Evolutionary conservation across 2,888 invertebrate genomes (phyloP).

Genomic region (Cryptus armator): DNA sequence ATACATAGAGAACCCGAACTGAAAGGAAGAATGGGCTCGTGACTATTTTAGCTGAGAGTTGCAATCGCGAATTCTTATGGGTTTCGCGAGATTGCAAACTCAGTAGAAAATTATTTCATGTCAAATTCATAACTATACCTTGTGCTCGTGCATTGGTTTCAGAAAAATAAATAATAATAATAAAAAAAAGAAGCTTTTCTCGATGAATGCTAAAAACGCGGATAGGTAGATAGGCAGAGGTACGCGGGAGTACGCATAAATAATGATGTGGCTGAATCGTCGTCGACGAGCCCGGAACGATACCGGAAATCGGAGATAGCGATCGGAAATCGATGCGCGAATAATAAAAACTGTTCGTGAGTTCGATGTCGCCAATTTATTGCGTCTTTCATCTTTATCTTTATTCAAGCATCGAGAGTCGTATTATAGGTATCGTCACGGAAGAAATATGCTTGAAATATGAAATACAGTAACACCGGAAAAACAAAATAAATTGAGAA

Average conservation of each 20-base stretch:
- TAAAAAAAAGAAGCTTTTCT: neutral
- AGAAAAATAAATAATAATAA: no score
- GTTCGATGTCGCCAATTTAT: constrained; percentile 40
- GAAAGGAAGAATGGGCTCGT: constrained; percentile 38
- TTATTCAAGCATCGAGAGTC: neutral
- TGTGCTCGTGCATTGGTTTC: neutral
- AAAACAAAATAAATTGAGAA: neutral
- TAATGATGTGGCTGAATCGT: constrained; percentile 54
- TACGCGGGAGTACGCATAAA: constrained; percentile 33
- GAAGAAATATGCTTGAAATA: neutral
- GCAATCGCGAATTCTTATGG: constrained; percentile 37
- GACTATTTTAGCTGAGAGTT: constrained; percentile 52
- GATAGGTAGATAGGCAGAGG: neutral
- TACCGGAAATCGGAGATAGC: constrained; percentile 57
- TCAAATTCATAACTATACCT: constrained; percentile 7
- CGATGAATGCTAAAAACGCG: neutral
- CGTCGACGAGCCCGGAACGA: constrained; percentile 36
- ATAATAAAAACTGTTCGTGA: constrained; percentile 16
- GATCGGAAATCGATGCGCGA: constrained; percentile 49
- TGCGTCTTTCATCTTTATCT: neutral
- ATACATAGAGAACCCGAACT: constrained; percentile 20
- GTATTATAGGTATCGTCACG: neutral
- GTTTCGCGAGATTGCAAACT: constrained; percentile 40
- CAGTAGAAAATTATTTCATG: constrained; percentile 27
- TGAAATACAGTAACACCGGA: neutral